These are phyloP conservation scores for Epinephelus lanceolatus DNA, from an alignment of 2,113 vertebrate species.

Conservation along the genomic window DNA sequence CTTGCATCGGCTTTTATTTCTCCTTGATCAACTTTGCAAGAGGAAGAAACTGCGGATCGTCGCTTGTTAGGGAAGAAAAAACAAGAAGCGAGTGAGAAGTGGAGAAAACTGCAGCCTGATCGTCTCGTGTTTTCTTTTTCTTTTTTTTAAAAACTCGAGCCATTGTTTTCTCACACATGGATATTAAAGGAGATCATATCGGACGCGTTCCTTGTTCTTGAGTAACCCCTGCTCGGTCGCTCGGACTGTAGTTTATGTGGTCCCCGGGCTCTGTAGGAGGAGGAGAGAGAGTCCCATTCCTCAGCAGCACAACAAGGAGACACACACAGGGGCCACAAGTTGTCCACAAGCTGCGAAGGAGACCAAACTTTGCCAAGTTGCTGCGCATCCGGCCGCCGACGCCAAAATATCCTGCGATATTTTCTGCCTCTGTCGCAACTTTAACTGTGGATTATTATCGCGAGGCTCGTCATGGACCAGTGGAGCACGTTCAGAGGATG, in stretches of 20 bases:
- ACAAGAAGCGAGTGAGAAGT: slow-evolving; percentile 34
- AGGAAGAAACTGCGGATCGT: neutral
- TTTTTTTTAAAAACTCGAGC: slow-evolving; percentile 19
- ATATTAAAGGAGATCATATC: slow-evolving; percentile 71
- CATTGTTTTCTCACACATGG: slow-evolving; percentile 72
- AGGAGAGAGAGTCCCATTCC: slow-evolving; percentile 68
- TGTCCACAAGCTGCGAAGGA: slow-evolving; percentile 69
- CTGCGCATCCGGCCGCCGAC: slow-evolving; percentile 70
- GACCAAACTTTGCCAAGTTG: slow-evolving; percentile 78
- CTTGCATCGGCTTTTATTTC: slow-evolving; percentile 27
- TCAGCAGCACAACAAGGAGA: slow-evolving; percentile 61
- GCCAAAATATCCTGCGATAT: slow-evolving; percentile 45
- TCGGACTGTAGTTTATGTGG: slow-evolving; percentile 62
- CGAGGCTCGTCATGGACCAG: slow-evolving; percentile 71
- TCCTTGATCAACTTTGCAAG: slow-evolving; percentile 2
- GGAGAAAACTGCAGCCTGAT: slow-evolving; percentile 50
- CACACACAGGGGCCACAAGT: slow-evolving; percentile 70
- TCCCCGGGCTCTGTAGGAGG: slow-evolving; percentile 54
- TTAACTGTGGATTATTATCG: slow-evolving; percentile 72
- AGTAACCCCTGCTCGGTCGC: slow-evolving; percentile 42
- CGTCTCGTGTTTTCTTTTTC: slow-evolving; percentile 22
- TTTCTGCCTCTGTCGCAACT: slow-evolving; percentile 17
- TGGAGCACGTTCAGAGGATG: slow-evolving; percentile 66
- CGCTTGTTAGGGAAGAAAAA: slow-evolving; percentile 22
- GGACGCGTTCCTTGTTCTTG: slow-evolving; percentile 56